Percentiles rank a stretch among this genome's conserved stretches.
phyloP scores from a whole-genome alignment of 2,113 vertebrate genomes.

The Donacobius atricapilla region DNA sequence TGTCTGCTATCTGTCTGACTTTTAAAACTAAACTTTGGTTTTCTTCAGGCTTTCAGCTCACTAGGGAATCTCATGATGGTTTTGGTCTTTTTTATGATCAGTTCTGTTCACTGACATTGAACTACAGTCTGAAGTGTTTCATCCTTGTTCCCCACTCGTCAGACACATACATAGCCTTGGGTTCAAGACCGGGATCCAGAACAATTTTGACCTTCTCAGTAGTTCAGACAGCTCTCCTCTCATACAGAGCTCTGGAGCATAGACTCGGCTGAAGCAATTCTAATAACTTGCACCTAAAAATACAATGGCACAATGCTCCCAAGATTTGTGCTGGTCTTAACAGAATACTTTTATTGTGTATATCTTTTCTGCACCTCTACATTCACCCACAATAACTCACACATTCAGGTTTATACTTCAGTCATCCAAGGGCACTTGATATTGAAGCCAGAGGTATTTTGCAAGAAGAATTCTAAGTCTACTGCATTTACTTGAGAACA shows the following conservation, averaged over 20 bases:
- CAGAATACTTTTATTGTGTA: neutral
- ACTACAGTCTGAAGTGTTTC: neutral
- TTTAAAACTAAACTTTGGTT: neutral
- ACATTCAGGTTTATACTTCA: neutral
- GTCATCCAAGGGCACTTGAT: conserved; percentile 21
- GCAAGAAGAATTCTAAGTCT: conserved; percentile 20
- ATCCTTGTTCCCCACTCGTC: neutral
- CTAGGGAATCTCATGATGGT: neutral
- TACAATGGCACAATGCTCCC: neutral
- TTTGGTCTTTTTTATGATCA: neutral
- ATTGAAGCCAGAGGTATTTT: conserved; percentile 26
- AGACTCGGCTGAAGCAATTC: neutral
- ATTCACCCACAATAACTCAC: conserved; percentile 7
- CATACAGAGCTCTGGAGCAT: accelerated
- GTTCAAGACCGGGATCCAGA: neutral
- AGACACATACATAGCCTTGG: neutral
- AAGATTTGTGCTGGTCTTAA: neutral
- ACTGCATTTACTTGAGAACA: conserved; percentile 40
- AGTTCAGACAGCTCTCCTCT: neutral
- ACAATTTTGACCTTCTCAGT: neutral
- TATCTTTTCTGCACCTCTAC: neutral
- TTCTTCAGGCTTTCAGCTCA: neutral
- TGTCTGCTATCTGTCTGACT: neutral
- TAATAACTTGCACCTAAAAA: neutral
- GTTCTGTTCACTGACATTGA: neutral